Evolutionary conservation across 1,140 invertebrate species (phyloP), one percentile per base, ranked within the genome.

Genomic region (Pissodes strobi): DNA sequence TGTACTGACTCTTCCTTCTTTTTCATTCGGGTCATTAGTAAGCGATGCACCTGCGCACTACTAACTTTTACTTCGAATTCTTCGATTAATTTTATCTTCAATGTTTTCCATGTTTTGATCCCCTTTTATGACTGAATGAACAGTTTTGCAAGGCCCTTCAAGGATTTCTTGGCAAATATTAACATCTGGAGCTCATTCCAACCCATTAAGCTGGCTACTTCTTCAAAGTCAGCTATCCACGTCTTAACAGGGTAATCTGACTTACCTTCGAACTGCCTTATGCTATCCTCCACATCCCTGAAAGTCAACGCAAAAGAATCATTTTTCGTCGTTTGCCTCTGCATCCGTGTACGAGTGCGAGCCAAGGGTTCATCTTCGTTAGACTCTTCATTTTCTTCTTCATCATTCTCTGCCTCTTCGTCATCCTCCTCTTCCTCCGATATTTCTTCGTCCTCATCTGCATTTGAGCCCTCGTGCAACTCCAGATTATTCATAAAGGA

Each of bases 151-250:
- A 64, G 18, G 10, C 69, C 71, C 9, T 3, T 49, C 4, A 70
- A 51, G 10, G 41, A 64, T 39, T 66, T 62, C 61, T 72, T 71
- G 2, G 64, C 68, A 51, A 62, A 72, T 22, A 73, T 48, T 23
- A 68, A 53, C 48, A 68, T 73, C 30, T 73, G 71, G 5, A 73
- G 38, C 19, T 70, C 66, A 23, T 51, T 61, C 69, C 68, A 73
- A 12, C 38, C 46, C 9, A 60, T 30, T 10, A 70, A 23, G 17
- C 13, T 23, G 2, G 69, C 65, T 10, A 41, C 61, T 39, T 74
- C 70, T 38, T 74, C 70, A 43, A 74, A 72, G 25, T 74, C 72
- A 0, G 34, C 25, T 1, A 74, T 45, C 69, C 69, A 72, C 23
- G 45, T 63, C 38, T 41, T 17, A 2, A 71, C 43, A 5, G 48